Conservation (phyloP, 2,797 vertebrate genomes). For the Nyctalus aviator region DNA sequence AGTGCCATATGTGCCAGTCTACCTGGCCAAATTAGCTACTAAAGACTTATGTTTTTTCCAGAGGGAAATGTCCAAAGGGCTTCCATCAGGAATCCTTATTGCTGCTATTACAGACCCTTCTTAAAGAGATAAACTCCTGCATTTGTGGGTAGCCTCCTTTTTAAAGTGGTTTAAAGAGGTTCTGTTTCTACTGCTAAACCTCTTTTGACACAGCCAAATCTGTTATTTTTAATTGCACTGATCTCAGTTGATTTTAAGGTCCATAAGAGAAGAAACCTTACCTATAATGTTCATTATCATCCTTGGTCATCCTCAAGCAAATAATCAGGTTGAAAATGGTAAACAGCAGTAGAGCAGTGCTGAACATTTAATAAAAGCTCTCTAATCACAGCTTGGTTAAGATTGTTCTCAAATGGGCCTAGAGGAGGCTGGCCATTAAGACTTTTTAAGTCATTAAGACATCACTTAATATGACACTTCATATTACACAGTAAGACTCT, state of each 20-base stretch:
- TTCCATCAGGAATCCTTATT: not conserved
- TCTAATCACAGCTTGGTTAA: slow-evolving; percentile 20
- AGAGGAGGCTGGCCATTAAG: slow-evolving; percentile 23
- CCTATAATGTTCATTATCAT: not conserved
- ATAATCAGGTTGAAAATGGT: slow-evolving; percentile 46
- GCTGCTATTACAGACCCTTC: not conserved
- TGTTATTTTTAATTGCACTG: slow-evolving; percentile 51
- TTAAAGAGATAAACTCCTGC: slow-evolving; percentile 7
- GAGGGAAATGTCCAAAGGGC: not conserved
- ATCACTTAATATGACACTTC: slow-evolving; percentile 35
- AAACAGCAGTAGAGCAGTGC: not conserved
- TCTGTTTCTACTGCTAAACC: not conserved
- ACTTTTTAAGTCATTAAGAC: slow-evolving; percentile 11
- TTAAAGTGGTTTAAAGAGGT: not conserved
- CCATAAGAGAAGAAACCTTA: not conserved
- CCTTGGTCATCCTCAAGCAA: slow-evolving; percentile 27
- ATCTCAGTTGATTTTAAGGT: slow-evolving; percentile 30
- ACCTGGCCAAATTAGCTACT: not conserved
- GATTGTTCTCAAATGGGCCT: not conserved
- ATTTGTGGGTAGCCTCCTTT: not conserved
- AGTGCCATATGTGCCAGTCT: not conserved
- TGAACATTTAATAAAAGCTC: slow-evolving; percentile 40
- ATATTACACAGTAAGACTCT: slow-evolving; percentile 8
- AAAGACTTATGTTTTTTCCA: not conserved
- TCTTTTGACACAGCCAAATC: slow-evolving; percentile 1